Evolutionary conservation across 2,888 invertebrate species (phyloP).

Genomic region (Nasonia oneida): DNA sequence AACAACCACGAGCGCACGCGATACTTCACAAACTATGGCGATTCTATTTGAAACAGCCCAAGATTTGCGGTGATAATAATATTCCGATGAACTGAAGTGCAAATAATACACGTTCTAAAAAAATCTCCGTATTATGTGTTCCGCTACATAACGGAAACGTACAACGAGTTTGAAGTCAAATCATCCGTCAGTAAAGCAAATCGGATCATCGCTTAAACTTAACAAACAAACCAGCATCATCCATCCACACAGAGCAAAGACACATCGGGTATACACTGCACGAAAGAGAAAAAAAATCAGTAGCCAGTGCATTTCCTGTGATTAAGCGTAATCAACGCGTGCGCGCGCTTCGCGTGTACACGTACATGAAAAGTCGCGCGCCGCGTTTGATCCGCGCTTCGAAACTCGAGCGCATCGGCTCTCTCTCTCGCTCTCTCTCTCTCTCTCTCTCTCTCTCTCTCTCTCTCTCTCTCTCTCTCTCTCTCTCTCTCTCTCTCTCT

Average conservation of each 20-base stretch:
- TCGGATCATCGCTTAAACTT: not conserved
- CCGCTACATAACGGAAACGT: too few species aligned
- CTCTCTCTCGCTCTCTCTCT: too few species aligned
- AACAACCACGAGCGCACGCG: not conserved
- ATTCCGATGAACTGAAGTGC: too few species aligned
- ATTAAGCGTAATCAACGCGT: conserved; percentile 40
- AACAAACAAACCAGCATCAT: not conserved
- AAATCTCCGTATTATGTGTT: too few species aligned
- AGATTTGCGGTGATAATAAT: too few species aligned
- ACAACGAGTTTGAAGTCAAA: too few species aligned
- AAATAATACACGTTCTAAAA: too few species aligned
- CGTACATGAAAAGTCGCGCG: conserved; percentile 43
- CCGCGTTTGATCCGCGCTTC: conserved; percentile 30
- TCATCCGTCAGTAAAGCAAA: not conserved
- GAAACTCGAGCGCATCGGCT: not conserved
- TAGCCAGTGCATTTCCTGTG: conserved; percentile 42
- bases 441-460: not conserved
- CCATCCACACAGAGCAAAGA: not conserved
- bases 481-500: not conserved
- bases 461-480: too few species aligned
- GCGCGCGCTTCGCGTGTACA: not conserved
- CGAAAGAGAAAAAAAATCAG: conserved; percentile 1
- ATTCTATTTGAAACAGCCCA: not conserved
- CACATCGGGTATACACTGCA: not conserved
- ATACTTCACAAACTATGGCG: not conserved